Conservation (phyloP, 2,113 vertebrate genomes). For the Urocolius indicus region DNA sequence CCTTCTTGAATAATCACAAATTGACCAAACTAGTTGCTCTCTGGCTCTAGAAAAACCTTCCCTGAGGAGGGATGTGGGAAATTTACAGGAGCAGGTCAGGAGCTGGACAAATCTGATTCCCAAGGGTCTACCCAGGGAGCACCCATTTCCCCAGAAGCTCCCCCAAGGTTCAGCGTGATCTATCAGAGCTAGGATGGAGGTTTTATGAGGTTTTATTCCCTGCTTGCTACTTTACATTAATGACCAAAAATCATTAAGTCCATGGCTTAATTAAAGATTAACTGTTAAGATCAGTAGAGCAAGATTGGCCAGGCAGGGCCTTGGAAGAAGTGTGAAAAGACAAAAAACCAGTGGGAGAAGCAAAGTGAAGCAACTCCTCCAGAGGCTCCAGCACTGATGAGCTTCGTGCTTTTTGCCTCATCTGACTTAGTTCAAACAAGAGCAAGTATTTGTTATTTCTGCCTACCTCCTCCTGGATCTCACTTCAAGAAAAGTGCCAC, state of each 20-base stretch:
- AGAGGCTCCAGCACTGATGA: not conserved
- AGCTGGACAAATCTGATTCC: not conserved
- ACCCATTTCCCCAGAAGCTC: not conserved
- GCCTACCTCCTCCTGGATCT: not conserved
- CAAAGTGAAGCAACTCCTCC: not conserved
- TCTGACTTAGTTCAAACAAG: not conserved
- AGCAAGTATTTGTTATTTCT: not conserved
- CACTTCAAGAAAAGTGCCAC: not conserved
- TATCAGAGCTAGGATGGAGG: not conserved
- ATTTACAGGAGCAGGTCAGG: not conserved
- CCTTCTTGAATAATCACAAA: constrained; percentile 6
- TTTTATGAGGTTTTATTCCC: constrained; percentile 24
- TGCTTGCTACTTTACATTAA: constrained; percentile 17
- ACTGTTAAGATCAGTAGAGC: constrained; percentile 24
- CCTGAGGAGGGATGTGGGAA: not conserved
- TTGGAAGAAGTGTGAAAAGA: not conserved
- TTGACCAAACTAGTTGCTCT: not conserved
- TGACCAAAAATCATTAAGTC: constrained; percentile 1
- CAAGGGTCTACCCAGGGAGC: not conserved
- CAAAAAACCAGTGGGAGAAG: not conserved
- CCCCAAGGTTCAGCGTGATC: not conserved
- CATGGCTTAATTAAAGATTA: constrained; percentile 53
- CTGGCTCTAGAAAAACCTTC: not conserved
- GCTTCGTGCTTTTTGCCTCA: not conserved
- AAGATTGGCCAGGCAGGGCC: not conserved